Percentiles rank a stretch among this genome's conserved stretches.
Conservation (phyloP, 2,888 invertebrate species). For the Campopleginae sp. region DNA sequence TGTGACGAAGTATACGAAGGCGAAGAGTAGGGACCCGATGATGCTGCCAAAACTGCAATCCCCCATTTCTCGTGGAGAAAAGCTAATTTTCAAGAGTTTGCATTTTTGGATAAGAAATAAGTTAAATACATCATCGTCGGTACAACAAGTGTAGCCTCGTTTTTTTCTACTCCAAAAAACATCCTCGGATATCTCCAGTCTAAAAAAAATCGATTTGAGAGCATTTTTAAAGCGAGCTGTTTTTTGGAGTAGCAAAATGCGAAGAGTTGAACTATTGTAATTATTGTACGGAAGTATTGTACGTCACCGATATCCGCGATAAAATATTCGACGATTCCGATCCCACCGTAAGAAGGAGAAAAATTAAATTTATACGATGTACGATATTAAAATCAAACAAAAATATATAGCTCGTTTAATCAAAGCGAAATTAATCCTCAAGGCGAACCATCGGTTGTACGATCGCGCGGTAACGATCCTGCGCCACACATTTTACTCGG, state of each 20-base stretch:
- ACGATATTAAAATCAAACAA: constrained; percentile 32
- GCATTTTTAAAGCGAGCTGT: neutral
- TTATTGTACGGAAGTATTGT: neutral
- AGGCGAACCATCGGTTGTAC: neutral
- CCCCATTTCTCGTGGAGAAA: constrained; percentile 5
- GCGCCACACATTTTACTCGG: too few relatives aligned
- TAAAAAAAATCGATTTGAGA: neutral
- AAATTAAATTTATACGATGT: neutral
- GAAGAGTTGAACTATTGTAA: neutral
- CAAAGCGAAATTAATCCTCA: neutral
- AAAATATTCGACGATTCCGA: neutral
- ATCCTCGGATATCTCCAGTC: neutral
- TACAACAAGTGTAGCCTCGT: neutral
- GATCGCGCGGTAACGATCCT: too few relatives aligned
- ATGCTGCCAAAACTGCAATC: constrained; percentile 54
- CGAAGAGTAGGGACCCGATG: constrained; percentile 32
- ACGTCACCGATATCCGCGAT: constrained; percentile 5
- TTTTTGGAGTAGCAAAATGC: neutral
- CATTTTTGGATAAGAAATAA: neutral
- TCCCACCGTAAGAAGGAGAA: constrained; percentile 6
- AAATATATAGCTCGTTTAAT: constrained; percentile 6
- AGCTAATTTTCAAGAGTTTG: neutral
- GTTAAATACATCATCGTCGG: neutral
- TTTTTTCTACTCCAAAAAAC: neutral
- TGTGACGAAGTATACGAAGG: constrained; percentile 20